These are phyloP conservation scores for Nemoura dubitans DNA, from an alignment of 2,888 invertebrate species.

Conservation along the genomic window DNA sequence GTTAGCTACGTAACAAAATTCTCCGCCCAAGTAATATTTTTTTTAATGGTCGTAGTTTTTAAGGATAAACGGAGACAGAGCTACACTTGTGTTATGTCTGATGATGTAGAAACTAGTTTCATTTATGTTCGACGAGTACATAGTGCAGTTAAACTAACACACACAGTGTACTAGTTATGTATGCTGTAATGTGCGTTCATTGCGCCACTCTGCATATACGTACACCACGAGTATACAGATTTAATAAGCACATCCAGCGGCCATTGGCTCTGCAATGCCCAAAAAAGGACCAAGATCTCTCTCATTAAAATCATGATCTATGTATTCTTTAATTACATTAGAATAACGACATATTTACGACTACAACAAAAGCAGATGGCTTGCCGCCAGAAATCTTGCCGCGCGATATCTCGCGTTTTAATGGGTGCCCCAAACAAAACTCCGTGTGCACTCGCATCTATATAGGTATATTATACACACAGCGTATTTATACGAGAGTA, in stretches of 20 bases:
- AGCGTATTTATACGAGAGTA: neutral
- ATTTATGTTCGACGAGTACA: too few species aligned
- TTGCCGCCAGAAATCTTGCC: neutral
- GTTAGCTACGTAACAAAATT: too few species aligned
- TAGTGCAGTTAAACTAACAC: too few species aligned
- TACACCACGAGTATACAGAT: neutral
- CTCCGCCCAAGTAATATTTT: too few species aligned
- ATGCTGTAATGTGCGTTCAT: neutral
- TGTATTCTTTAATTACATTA: constrained; percentile 12
- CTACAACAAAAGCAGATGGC: constrained; percentile 3
- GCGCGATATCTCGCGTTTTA: neutral
- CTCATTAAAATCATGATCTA: neutral
- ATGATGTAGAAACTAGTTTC: too few species aligned
- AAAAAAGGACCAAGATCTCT: neutral
- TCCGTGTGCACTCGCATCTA: too few species aligned
- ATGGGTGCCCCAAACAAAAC: too few species aligned
- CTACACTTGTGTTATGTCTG: too few species aligned
- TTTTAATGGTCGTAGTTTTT: too few species aligned
- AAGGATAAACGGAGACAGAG: too few species aligned
- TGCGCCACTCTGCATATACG: neutral
- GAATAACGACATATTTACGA: constrained; percentile 7
- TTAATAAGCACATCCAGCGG: neutral
- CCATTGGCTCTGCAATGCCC: neutral
- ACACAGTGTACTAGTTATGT: neutral
- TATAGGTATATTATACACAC: too few species aligned